phyloP scores from a whole-genome alignment of 2,797 vertebrate species.

The Philypnodon macrostomus region DNA sequence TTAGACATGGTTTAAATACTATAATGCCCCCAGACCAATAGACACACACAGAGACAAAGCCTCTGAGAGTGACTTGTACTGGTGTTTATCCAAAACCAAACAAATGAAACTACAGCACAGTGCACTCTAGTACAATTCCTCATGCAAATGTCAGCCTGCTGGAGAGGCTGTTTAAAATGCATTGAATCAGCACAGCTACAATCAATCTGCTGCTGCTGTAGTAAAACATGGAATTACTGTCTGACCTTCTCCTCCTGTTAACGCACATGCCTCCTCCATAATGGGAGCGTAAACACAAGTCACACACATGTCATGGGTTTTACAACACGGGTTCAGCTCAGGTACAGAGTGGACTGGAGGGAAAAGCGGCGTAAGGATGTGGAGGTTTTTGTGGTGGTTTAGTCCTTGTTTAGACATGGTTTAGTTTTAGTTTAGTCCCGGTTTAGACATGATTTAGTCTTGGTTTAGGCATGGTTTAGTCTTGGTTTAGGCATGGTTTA shows the following conservation, averaged over 20 bases:
- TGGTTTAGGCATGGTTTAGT: no score
- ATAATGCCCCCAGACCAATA: conserved; percentile 10
- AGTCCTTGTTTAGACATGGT: no score
- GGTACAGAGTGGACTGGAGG: no score
- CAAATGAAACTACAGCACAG: conserved; percentile 55
- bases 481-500: no score
- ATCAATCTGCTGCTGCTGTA: conserved; percentile 69
- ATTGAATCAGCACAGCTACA: conserved; percentile 70
- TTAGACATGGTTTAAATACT: no score
- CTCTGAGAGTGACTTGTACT: conserved; percentile 23
- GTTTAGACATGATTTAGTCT: no score
- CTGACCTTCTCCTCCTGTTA: conserved; percentile 70
- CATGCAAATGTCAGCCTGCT: conserved; percentile 67
- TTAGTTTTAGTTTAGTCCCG: no score
- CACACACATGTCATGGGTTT: conserved; percentile 43
- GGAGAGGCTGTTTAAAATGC: conserved; percentile 75
- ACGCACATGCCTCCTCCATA: conserved; percentile 49
- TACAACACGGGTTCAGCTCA: conserved; percentile 29
- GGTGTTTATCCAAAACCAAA: conserved; percentile 45
- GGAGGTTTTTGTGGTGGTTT: no score
- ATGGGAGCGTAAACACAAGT: conserved; percentile 48
- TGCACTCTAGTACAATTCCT: conserved; percentile 60
- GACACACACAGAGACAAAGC: conserved; percentile 17
- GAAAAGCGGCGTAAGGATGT: no score
- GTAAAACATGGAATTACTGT: conserved; percentile 72